These are phyloP conservation scores for Antechinus flavipes DNA, from an alignment of 2,113 vertebrate genomes.

Conservation along the genomic window DNA sequence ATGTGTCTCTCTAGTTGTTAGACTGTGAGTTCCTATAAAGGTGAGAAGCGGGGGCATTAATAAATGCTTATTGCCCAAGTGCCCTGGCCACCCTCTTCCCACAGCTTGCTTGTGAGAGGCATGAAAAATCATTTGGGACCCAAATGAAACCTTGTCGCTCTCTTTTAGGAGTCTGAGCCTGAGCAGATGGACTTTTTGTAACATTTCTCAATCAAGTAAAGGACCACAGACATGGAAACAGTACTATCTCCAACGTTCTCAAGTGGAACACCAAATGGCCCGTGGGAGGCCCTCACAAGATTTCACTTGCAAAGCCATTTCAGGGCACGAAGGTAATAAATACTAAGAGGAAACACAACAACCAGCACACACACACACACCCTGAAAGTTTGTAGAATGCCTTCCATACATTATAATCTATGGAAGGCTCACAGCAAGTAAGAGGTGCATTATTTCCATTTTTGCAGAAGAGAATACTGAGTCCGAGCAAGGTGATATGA, in stretches of 20 bases:
- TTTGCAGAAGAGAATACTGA: background rate
- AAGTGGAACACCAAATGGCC: conserved; percentile 86
- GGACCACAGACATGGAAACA: conserved; percentile 85
- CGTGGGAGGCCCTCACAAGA: conserved; percentile 83
- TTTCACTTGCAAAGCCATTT: conserved; percentile 86
- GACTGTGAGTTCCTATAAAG: background rate
- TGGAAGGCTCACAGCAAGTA: background rate
- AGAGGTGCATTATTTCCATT: background rate
- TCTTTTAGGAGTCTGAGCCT: conserved; percentile 86
- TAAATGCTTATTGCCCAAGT: background rate
- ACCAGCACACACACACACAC: background rate
- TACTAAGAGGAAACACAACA: background rate
- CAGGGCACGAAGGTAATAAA: conserved; percentile 84
- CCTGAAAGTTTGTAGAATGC: background rate
- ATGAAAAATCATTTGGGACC: background rate
- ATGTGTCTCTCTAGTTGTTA: background rate
- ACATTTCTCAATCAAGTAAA: conserved; percentile 70
- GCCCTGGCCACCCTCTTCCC: background rate
- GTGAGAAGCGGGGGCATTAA: background rate
- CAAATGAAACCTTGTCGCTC: background rate
- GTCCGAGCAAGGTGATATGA: background rate
- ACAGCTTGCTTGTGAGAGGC: background rate
- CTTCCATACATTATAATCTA: background rate
- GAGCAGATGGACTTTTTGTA: conserved; percentile 87
- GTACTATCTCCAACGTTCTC: conserved; percentile 85